Conservation (phyloP, 2,888 invertebrate genomes). For the Limnephilus auricula region DNA sequence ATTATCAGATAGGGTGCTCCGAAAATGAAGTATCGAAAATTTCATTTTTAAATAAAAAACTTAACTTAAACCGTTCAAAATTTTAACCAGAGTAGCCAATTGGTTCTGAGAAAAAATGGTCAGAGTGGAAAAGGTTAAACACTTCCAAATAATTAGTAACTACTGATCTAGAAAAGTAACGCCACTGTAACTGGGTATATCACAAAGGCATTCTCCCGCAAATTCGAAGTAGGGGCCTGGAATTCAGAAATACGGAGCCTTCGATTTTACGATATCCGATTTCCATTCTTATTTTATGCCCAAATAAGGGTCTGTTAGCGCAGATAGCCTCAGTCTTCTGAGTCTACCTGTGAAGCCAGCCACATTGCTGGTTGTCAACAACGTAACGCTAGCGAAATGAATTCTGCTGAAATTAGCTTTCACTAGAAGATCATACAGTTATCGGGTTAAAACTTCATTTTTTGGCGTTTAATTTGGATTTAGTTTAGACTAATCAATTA, state of each 20-base stretch:
- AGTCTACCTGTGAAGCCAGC: neutral
- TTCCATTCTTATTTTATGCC: slow-evolving; percentile 41
- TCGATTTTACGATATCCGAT: slow-evolving; percentile 45
- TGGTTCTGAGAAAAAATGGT: too few species aligned
- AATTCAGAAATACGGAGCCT: slow-evolving; percentile 12
- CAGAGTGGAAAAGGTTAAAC: too few species aligned
- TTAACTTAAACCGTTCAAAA: too few species aligned
- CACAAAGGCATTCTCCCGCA: slow-evolving; percentile 21
- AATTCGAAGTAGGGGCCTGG: neutral
- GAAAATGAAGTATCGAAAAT: too few species aligned
- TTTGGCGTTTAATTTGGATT: neutral
- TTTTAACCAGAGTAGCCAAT: too few species aligned
- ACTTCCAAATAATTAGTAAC: neutral
- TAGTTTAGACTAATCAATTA: neutral
- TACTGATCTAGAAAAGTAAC: neutral
- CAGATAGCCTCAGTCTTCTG: neutral
- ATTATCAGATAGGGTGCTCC: too few species aligned
- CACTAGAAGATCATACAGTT: neutral
- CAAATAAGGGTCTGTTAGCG: slow-evolving; percentile 13
- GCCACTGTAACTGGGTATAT: neutral
- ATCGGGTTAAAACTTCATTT: neutral
- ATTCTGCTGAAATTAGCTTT: neutral
- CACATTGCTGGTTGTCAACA: neutral
- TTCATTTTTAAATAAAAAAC: too few species aligned
- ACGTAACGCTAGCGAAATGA: neutral